Evolutionary conservation across 2,888 invertebrate species (phyloP).

Genomic region (Trisateles emortualis): DNA sequence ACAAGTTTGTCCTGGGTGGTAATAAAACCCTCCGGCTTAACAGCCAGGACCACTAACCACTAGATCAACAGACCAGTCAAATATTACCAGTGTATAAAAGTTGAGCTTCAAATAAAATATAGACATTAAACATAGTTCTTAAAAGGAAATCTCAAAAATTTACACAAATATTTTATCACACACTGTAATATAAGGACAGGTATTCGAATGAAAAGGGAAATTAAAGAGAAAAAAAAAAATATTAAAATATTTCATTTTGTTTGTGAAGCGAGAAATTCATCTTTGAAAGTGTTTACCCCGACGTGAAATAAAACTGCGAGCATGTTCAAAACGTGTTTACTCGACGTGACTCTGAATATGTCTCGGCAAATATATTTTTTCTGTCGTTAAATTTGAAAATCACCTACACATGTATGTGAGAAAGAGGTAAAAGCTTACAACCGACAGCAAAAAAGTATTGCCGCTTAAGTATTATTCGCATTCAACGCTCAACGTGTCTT

Average conservation of each 20-base stretch:
- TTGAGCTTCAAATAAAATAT: conserved; percentile 13
- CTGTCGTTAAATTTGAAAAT: conserved; percentile 55
- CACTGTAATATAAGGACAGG: conserved; percentile 39
- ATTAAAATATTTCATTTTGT: conserved; percentile 75
- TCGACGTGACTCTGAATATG: conserved; percentile 62
- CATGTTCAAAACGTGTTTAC: conserved; percentile 74
- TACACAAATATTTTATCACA: conserved; percentile 30
- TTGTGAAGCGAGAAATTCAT: conserved; percentile 76
- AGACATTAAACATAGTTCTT: conserved; percentile 16
- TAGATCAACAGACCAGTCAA: no score
- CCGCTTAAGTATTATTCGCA: conserved; percentile 60
- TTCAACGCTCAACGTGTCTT: conserved; percentile 69
- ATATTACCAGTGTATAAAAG: no score
- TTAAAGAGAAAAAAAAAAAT: no score
- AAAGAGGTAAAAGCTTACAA: conserved; percentile 33
- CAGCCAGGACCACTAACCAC: no score
- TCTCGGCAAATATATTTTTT: conserved; percentile 63
- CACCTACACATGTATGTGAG: conserved; percentile 45
- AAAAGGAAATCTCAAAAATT: conserved; percentile 23
- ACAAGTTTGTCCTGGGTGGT: no score
- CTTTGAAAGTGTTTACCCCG: conserved; percentile 76
- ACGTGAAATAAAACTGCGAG: conserved; percentile 77
- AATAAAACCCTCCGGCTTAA: no score
- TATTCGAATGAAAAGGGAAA: conserved; percentile 54
- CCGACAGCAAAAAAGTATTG: conserved; percentile 48